A percentile compares a stretch with the other conserved stretches of the same genome.
Conservation (phyloP, 1,140 invertebrate species). For the Tribolium castaneum region DNA sequence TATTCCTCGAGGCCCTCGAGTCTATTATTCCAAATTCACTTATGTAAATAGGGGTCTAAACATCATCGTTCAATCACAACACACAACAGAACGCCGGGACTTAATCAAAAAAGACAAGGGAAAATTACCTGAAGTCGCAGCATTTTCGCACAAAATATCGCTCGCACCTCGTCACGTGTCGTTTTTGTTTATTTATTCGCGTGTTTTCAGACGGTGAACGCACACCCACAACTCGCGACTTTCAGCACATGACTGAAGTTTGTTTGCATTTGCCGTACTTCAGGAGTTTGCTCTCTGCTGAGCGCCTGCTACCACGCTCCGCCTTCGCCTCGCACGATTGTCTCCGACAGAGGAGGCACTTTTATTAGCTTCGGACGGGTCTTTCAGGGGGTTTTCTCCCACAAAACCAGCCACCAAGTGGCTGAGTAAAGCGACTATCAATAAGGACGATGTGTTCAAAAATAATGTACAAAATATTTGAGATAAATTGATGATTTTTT, state of each 20-base stretch:
- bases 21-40: not conserved
- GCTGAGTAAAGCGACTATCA: too few species aligned
- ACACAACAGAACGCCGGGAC: not conserved
- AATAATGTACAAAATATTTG: too few species aligned
- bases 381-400: too few species aligned
- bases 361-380: too few species aligned
- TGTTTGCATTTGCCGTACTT: not conserved
- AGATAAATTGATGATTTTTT: too few species aligned
- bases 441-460: not conserved
- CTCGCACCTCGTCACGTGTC: not conserved
- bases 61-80: not conserved
- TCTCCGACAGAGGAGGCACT: not conserved
- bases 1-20: not conserved
- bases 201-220: not conserved
- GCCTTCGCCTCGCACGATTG: not conserved
- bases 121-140: not conserved
- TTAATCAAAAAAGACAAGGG: not conserved
- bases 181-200: conserved; percentile 9
- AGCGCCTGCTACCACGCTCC: conserved; percentile 3
- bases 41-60: not conserved
- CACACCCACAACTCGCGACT: not conserved
- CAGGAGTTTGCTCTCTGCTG: not conserved
- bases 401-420: not conserved
- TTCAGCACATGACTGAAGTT: conserved; percentile 33
- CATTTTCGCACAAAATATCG: not conserved